Conservation (phyloP, 1,140 invertebrate species). For the Zophobas atratus region DNA sequence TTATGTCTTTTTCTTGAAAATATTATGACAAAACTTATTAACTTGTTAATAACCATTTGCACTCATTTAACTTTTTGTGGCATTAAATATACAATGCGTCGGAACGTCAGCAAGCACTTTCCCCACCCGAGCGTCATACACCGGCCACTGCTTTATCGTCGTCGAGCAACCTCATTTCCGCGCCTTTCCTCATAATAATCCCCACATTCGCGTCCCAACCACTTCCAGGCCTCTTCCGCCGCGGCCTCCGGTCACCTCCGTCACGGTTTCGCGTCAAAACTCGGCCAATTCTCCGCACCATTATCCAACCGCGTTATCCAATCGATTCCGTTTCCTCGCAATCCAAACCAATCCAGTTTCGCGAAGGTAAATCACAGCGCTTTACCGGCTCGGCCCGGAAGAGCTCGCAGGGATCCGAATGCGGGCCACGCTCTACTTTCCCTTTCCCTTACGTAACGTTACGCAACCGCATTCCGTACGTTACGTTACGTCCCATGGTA, state of each 20-base stretch:
- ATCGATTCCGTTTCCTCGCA: conserved; percentile 31
- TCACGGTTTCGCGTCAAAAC: neutral
- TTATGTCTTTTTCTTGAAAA: no score
- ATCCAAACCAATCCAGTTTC: conserved; percentile 12
- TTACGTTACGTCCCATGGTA: conserved; percentile 8
- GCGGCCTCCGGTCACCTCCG: neutral
- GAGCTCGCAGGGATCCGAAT: conserved; percentile 58
- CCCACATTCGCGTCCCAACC: no score
- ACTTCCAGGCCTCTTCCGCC: neutral
- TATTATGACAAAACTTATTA: no score
- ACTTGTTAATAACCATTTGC: no score
- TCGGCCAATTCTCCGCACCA: neutral
- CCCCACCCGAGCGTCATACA: no score
- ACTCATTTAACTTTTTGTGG: no score
- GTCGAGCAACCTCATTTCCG: no score
- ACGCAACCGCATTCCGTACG: conserved; percentile 54
- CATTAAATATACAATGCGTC: no score
- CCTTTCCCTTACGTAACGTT: conserved; percentile 63
- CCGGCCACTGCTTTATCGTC: no score
- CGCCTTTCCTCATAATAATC: no score
- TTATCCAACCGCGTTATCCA: conserved; percentile 28
- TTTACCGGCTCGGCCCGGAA: conserved; percentile 52
- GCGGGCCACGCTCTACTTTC: conserved; percentile 63
- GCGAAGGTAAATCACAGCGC: conserved; percentile 44
- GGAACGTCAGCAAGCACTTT: no score